Base-by-base conservation (phyloP, 2,797 vertebrate genomes). In the Lepidocolaptes lacrymiger region DNA sequence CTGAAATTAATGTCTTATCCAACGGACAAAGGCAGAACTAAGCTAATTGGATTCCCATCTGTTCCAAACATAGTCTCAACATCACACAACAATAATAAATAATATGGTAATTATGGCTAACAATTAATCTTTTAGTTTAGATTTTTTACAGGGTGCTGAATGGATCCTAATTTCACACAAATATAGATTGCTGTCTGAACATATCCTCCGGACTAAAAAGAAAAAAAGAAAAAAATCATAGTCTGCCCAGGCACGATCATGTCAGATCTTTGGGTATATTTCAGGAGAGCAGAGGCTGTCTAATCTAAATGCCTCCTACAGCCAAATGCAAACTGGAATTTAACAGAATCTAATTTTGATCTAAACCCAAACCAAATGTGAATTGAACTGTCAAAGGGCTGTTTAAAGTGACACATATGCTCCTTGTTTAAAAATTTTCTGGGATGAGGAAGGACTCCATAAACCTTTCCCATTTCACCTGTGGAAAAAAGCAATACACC, bases 1-100 rank as follows among this genome's bases (percentile, higher is more conserved):
- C 94, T 93, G 95, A 95, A 97, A 96, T 97, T 95, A 97, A 96
- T 94, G 96, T 96, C 95, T 97, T 69, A 89, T 91, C 94, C 94
- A 91, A 93, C 3, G 44, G 96, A 95, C 96, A 96, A 96, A 96
- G 89, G 89, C 95, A 96, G 91, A 97, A 94, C 95, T 81, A 93
- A 97, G 93, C 84, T 97, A 97, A 96, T 96, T 95, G 93, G 94
- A 94, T 96, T 96, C 95, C 95, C 96, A 97, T 97, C 97, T 97
- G 96, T 95, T 97, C 95, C 81, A 88, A 96, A 97, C 96, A 96
- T 92, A 91, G 76, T 87, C 89, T 94, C 92, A 97, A 93, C 81
- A 97, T 94, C 81, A 93, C 81, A 93, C 64, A 89, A 80, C 78
- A 91, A 91, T 88, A 93, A 94, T 85, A 96, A 93, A 95, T 94